Base-by-base conservation (phyloP, 2,888 invertebrate species). In the Acrobasis repandana region DNA sequence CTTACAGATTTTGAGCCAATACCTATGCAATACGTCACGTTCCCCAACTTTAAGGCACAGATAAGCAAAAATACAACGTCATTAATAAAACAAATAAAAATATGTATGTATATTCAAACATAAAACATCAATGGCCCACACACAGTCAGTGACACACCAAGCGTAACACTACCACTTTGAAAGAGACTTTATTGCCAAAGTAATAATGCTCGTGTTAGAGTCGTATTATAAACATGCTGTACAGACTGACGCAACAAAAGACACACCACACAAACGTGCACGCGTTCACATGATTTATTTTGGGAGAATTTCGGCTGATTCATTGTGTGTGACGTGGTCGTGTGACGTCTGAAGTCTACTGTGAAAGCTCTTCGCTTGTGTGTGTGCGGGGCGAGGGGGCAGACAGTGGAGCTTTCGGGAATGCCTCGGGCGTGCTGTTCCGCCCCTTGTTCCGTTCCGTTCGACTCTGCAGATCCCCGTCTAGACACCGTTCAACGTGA, bases 401-500 rank as follows among this genome's bases (percentile, higher is more conserved):
- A 36, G 36, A 18, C 47, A 52, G 58, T 78, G 69, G 65, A 77
- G 76, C 77, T 79, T 83, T 79, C 71, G 82, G 80, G 79, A 77
- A 75, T 72, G 65, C 67, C 72, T 67, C 64, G 67, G 18, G 62
- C 61, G 56, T 57, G 47, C 61, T 18, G 28, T 57, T 57, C 20
- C 14, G 58, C 14, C 43, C 11, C 38, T 38, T 11, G 14, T n/a
- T n/a, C n/a, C n/a, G n/a, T n/a, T n/a, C n/a, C n/a, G n/a, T n/a
- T n/a, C n/a, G n/a, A n/a, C n/a, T n/a, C n/a, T n/a, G n/a, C n/a
- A n/a, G n/a, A n/a, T n/a, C 38, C 38, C 43, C 43, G 43, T 14
- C 43, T 43, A 10, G 3, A n/a, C 43, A 43, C 58, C 56, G 62
- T 73, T 81, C 76, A 82, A 79, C 91, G 90, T 90, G 90, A 85